Percentiles rank a stretch among this genome's conserved stretches.
Conservation (phyloP, 1,140 invertebrate species). For the Stratiolaelaps scimitus region DNA sequence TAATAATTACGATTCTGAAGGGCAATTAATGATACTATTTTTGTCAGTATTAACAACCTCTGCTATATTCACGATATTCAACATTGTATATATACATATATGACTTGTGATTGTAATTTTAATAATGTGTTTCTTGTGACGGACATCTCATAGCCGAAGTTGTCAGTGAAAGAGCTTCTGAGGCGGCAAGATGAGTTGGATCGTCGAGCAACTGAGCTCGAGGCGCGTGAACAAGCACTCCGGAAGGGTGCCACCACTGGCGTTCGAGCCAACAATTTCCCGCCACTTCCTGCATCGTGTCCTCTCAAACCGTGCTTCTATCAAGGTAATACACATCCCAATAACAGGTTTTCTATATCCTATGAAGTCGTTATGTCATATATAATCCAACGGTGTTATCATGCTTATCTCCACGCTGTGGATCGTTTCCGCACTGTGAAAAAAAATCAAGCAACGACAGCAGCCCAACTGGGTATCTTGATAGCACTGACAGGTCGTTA, state of each 20-base stretch:
- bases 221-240: slow-evolving; percentile 74
- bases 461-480: too few species aligned
- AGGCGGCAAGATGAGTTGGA: slow-evolving; percentile 58
- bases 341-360: too few species aligned
- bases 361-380: slow-evolving; percentile 19
- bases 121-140: too few species aligned
- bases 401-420: neutral
- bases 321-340: slow-evolving; percentile 49
- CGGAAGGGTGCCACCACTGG: slow-evolving; percentile 50
- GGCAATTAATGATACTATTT: too few species aligned
- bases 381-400: neutral
- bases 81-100: too few species aligned
- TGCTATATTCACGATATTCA: too few species aligned
- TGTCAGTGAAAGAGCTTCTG: slow-evolving; percentile 56
- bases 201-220: slow-evolving; percentile 68
- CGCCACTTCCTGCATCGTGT: slow-evolving; percentile 81
- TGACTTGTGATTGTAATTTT: too few species aligned
- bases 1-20: too few species aligned
- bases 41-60: too few species aligned
- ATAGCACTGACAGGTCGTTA: too few species aligned
- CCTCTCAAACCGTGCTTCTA: slow-evolving; percentile 92
- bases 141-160: slow-evolving; percentile 28
- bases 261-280: slow-evolving; percentile 90
- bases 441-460: too few species aligned
- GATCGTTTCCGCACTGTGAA: too few species aligned